Evolutionary conservation across 2,113 vertebrate genomes (phyloP).

Genomic region (Asarcornis scutulata): DNA sequence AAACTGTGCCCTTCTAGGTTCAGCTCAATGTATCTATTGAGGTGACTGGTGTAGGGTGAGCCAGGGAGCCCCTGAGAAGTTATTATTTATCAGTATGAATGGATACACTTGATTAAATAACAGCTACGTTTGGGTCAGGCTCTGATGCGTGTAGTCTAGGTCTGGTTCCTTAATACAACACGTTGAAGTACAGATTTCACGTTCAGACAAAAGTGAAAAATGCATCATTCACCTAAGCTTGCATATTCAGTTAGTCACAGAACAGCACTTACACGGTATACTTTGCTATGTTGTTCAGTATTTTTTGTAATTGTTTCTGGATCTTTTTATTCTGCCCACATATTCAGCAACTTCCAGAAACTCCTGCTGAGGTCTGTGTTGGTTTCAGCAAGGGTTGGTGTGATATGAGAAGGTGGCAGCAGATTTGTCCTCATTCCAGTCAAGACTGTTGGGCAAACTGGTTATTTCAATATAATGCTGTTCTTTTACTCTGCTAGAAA

Average conservation of each 20-base stretch:
- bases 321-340: neutral
- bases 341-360: constrained; percentile 9
- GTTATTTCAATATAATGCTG: neutral
- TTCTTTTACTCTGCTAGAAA: neutral
- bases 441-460: neutral
- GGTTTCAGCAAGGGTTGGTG: neutral
- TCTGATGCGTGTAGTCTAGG: neutral
- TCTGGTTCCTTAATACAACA: too few species aligned
- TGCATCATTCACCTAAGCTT: neutral
- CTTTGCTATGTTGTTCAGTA: neutral
- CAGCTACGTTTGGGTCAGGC: neutral
- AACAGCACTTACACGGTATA: neutral
- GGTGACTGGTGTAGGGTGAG: neutral
- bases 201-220: neutral
- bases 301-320: neutral
- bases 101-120: too few species aligned
- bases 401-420: neutral
- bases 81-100: neutral
- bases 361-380: constrained; percentile 3
- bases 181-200: neutral
- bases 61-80: neutral
- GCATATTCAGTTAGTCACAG: neutral
- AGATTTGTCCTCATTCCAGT: neutral
- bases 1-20: neutral
- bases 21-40: neutral